Base-by-base conservation (phyloP, 2,888 invertebrate genomes). In the Monopis laevigella region DNA sequence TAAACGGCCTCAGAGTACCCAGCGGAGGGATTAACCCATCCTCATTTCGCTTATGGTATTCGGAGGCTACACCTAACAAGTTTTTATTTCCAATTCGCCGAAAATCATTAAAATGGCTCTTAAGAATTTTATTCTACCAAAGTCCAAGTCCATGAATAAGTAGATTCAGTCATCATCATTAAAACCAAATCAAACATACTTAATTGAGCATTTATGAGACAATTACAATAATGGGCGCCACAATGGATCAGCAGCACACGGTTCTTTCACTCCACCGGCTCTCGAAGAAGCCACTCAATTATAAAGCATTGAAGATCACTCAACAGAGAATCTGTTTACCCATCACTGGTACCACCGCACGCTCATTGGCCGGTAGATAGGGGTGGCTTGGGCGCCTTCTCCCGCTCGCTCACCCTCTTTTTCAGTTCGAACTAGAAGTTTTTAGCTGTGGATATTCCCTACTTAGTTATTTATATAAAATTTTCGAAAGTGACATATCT, bases 191-290 rank as follows among this genome's bases (percentile, higher is more conserved):
- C 19, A 36, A 21, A 19, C 17, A 13, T 17, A 58, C 62, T 72
- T 68, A 70, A 71, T 67, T 69, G 51, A 60, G 55, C 71, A 64
- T 70, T 74, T 72, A 69, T 59, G 54, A 61, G 56, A 65, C 73
- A 74, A 77, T 74, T 72, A 64, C 62, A 62, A 54, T 64, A 65
- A 70, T 69, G 68, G 68, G 56, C 56, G 52, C 50, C 53, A 74
- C 73, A 73, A 75, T 73, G 57, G 65, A 58, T 58, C 14, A 17
- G 26, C 26, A 36, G 29, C 36, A 42, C 39, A 14, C 39, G 28
- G n/a, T 10, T 16, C 34, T 43, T 42, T 38, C 39, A 42, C 28
- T 39, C 42, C 14, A 38, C 48, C 45, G 43, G 56, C 57, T 19
- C 19, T 40, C 11, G 50, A 47, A 58, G 64, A 60, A 62, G 65